Evolutionary conservation across 92 coral and sea anemone genomes (phyloP), one percentile per base, ranked within the genome.

Genomic region (Phenganax marumi): DNA sequence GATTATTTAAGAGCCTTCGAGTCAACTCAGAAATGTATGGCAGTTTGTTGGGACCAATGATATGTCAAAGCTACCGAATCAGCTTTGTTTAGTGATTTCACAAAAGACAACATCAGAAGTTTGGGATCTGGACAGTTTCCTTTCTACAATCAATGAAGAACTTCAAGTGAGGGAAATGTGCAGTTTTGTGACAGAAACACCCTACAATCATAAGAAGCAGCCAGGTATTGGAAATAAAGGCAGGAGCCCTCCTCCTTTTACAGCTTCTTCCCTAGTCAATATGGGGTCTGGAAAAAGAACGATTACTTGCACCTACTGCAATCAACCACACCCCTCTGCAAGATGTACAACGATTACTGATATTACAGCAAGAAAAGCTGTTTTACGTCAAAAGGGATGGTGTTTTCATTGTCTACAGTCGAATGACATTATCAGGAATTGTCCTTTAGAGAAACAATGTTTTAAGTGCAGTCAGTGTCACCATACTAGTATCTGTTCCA

Each of bases 1-100:
- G 91, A 25, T 48, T 85, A 19, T 54, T 86, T 7, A 75, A 83
- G 68, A 86, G 72, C 12, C 19, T 77, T 16, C 85, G 87, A 39
- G 52, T 86, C 10, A 43, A 49, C 55, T 65, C 88, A 5, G 90
- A 89, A 48, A 81, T 57, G 69, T 89, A 83, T 79, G 90, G 90
- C 52, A 79, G 84, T 19, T 77, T 86, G 50, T 13, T 86, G 13
- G 70, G 75, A 54, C 85, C 88, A 8, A 84, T 89, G 12, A 76
- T 89, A 82, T 82, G 89, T 73, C 88, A 0, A 82, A 86, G 64
- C 64, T 85, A 13, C 89, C 89, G 0, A 82, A 85, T 10, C 83
- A 73, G 65, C 69, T 89, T 11, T 61, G 87, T 3, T 19, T 85
- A 16, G 76, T 69, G 23, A 81, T 81, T 14, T 83, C 75, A 76